phyloP scores from a whole-genome alignment of 2,797 vertebrate genomes.

The Bryconaethiops microstoma region DNA sequence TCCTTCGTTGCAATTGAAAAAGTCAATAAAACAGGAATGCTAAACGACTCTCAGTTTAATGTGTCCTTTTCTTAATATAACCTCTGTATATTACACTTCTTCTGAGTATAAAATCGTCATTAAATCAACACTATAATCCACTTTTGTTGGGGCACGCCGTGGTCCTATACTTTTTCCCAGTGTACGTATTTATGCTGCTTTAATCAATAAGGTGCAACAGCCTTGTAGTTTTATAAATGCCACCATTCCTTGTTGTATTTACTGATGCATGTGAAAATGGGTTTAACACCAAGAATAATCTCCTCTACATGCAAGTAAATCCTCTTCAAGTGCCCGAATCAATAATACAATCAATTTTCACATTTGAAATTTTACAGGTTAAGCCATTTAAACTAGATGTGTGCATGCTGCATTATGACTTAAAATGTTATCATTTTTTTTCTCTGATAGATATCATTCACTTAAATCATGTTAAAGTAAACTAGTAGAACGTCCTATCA shows the following conservation, averaged over 20 bases:
- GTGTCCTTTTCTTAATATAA: neutral
- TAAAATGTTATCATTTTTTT: neutral
- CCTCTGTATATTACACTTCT: neutral
- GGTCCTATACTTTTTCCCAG: neutral
- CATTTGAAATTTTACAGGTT: neutral
- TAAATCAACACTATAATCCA: neutral
- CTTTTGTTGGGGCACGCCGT: neutral
- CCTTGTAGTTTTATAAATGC: neutral
- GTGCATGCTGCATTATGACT: neutral
- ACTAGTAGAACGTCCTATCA: neutral
- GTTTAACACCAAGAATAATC: constrained; percentile 1
- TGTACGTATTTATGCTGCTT: neutral
- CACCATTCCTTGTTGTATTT: constrained; percentile 7
- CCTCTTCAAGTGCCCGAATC: neutral
- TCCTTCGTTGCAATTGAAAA: neutral
- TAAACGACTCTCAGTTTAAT: neutral
- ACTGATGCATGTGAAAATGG: neutral
- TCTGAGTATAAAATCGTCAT: neutral
- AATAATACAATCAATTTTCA: constrained; percentile 11
- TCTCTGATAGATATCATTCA: neutral
- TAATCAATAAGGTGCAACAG: constrained; percentile 20
- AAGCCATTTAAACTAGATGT: neutral
- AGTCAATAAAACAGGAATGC: neutral
- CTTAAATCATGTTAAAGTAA: constrained; percentile 2
- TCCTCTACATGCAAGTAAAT: constrained; percentile 2